Evolutionary conservation across 2,113 vertebrate genomes (phyloP).

Genomic region (Ailurus styani): DNA sequence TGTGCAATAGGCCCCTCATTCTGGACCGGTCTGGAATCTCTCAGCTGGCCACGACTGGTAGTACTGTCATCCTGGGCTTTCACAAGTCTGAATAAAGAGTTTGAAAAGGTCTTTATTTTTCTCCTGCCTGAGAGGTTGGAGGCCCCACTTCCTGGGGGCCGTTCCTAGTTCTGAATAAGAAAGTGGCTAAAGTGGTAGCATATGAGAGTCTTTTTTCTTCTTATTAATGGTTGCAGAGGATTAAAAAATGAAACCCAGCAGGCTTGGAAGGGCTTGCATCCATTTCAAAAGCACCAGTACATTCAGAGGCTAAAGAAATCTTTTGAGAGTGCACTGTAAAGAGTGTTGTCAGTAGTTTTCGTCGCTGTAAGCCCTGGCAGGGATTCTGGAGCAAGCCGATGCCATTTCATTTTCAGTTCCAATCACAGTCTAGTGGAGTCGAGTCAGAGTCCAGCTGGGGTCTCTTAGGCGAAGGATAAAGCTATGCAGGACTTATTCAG

Average conservation of each 20-base stretch:
- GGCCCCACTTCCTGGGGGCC: neutral
- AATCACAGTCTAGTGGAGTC: neutral
- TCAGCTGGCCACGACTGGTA: neutral
- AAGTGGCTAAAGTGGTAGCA: constrained; percentile 22
- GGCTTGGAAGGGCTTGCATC: constrained; percentile 45
- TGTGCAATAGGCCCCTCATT: neutral
- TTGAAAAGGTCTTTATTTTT: constrained; percentile 50
- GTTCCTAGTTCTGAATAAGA: constrained; percentile 33
- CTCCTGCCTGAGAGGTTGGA: constrained; percentile 38
- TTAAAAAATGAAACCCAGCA: constrained; percentile 62
- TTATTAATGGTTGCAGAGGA: constrained; percentile 31
- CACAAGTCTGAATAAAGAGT: neutral
- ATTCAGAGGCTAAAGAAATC: constrained; percentile 57
- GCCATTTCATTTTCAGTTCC: constrained; percentile 45
- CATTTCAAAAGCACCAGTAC: constrained; percentile 60
- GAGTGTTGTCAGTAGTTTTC: constrained; percentile 42
- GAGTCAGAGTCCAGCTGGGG: neutral
- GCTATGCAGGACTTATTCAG: neutral
- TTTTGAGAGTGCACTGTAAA: constrained; percentile 43
- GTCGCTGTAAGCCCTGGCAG: neutral
- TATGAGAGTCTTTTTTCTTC: neutral
- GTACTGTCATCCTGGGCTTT: neutral
- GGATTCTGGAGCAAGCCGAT: constrained; percentile 22
- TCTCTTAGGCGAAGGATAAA: neutral
- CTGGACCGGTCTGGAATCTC: neutral